Base-by-base conservation (phyloP, 1,140 invertebrate species). In the Ectropis grisescens region DNA sequence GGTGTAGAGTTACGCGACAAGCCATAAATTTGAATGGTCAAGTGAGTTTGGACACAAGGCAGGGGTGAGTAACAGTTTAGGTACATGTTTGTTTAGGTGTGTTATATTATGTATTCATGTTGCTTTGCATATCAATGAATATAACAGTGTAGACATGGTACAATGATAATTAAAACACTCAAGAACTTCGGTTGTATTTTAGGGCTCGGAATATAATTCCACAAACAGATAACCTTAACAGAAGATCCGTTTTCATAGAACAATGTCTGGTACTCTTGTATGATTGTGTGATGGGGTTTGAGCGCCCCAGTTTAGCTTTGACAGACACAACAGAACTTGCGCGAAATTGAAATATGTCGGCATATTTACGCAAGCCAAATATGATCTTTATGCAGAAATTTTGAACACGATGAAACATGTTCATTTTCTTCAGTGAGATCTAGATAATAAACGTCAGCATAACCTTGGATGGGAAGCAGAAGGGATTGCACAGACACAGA, bases 21-120 rank as follows among this genome's bases (percentile, higher is more conserved):
- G 51, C 49, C 52, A 64, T 66, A 66, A 64, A 66, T 70, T 70
- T 60, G 50, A 66, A 60, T 56, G 66, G 61, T 64, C 61, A 66
- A 66, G 58, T 61, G 66, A 52, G 41, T 50, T 54, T 48, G 50
- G 49, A 66, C 57, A 52, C 51, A 19, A 19, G 15, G 7, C 50
- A 58, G 65, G 46, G 35, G 11, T 43, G 10, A 22, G 11, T 8
- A 66, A 62, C 61, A 28, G 51, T 59, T 48, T 30, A 2, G 11
- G 24, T 25, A 16, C 11, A 9, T 28, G 23, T 36, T 29, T 36
- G 19, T 22, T 22, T 22, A 5, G 9, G 4, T 22, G 4, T 22
- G 9, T 22, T 22, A 5, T 5, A 22, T 9, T 22, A 22, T 9
- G 19, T 5, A 4, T 22, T 22, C 19, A 22, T 22, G 9, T 4